phyloP scores from a whole-genome alignment of 2,113 vertebrate species.

The Albula glossodonta region DNA sequence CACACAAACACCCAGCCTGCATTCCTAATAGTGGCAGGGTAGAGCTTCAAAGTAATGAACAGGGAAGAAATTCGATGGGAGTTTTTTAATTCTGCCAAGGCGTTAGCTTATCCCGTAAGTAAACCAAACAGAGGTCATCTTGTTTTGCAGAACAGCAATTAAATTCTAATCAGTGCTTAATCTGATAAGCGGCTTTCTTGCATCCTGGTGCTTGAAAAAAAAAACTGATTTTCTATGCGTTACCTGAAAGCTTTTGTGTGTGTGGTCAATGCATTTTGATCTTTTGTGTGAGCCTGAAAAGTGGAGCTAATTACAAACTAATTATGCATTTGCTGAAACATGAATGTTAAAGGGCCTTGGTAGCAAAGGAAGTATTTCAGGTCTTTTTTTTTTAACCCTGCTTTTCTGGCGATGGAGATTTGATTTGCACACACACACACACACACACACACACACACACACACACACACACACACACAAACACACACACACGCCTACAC shows the following conservation, averaged over 20 bases:
- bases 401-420: no score
- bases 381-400: no score
- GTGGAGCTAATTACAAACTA: neutral
- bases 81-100: conserved; percentile 72
- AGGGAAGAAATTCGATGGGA: conserved; percentile 71
- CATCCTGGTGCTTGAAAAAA: conserved; percentile 60
- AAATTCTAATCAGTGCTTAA: conserved; percentile 71
- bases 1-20: conserved; percentile 42
- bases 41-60: conserved; percentile 65
- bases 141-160: conserved; percentile 77
- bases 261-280: neutral
- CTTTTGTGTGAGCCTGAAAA: neutral
- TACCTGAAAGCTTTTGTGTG: neutral
- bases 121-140: conserved; percentile 79
- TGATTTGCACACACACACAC: no score
- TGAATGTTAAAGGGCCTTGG: no score
- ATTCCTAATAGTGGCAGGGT: conserved; percentile 59
- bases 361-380: no score
- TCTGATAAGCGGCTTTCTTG: conserved; percentile 70
- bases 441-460: no score
- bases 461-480: no score
- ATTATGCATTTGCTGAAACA: neutral
- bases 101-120: conserved; percentile 68
- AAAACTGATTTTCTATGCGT: conserved; percentile 37
- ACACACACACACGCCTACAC: no score